These are phyloP conservation scores for Leptopilina clavipes DNA, from an alignment of 1,140 invertebrate species.

Conservation along the genomic window DNA sequence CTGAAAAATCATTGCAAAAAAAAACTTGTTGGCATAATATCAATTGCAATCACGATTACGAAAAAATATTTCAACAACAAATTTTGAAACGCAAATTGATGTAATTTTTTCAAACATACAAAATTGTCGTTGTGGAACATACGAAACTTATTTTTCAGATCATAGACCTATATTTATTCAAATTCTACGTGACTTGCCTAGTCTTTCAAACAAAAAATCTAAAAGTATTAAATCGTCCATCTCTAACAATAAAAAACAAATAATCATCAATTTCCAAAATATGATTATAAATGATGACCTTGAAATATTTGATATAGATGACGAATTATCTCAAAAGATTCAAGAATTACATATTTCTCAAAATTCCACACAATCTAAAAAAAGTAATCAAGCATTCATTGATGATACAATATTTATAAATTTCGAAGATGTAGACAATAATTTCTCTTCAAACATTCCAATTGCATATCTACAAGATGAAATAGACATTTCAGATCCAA, in stretches of 20 bases:
- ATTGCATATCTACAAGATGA: too few relatives aligned
- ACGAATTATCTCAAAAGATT: too few relatives aligned
- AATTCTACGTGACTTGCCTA: neutral
- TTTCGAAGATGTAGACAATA: too few relatives aligned
- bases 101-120: slow-evolving; percentile 30
- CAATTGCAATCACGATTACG: slow-evolving; percentile 24
- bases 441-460: too few relatives aligned
- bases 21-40: slow-evolving; percentile 14
- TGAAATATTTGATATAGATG: too few relatives aligned
- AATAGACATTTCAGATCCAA: too few relatives aligned
- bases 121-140: slow-evolving; percentile 17
- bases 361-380: too few relatives aligned
- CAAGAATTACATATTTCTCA: too few relatives aligned
- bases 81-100: slow-evolving; percentile 40
- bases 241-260: neutral
- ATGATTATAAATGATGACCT: too few relatives aligned
- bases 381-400: too few relatives aligned
- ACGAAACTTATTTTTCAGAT: slow-evolving; percentile 37
- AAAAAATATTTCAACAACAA: slow-evolving; percentile 19
- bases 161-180: slow-evolving; percentile 35
- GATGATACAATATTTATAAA: too few relatives aligned
- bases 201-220: neutral
- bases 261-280: neutral
- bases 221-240: neutral
- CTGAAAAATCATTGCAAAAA: neutral